Conservation (phyloP, 2,888 invertebrate genomes). For the Helobdella robusta region DNA sequence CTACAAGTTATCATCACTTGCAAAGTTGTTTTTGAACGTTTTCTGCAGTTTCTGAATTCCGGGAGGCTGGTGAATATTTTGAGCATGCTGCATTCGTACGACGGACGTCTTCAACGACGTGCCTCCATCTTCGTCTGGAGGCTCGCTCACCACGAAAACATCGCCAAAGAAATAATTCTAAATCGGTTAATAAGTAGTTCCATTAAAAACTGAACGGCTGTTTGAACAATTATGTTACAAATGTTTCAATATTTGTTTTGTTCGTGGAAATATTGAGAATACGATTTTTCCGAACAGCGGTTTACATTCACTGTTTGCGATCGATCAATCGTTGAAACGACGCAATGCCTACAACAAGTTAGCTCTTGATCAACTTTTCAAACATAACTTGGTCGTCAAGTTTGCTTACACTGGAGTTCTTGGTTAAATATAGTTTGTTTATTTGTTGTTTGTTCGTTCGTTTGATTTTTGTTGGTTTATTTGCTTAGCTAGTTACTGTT, state of each 20-base stretch:
- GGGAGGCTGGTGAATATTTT: background rate
- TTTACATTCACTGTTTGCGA: background rate
- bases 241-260: background rate
- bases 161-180: background rate
- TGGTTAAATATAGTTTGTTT: slow-evolving; percentile 5
- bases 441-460: background rate
- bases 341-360: background rate
- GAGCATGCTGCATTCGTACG: background rate
- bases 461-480: background rate
- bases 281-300: slow-evolving; percentile 1
- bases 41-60: background rate
- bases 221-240: background rate
- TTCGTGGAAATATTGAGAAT: background rate
- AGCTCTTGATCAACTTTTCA: slow-evolving; percentile 10
- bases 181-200: too few relatives aligned
- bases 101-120: background rate
- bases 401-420: slow-evolving; percentile 17
- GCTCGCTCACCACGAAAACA: background rate
- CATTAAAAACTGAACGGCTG: background rate
- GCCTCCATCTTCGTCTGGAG: slow-evolving; percentile 7
- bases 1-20: too few relatives aligned
- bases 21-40: too few relatives aligned
- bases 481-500: background rate
- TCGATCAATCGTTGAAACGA: background rate
- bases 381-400: background rate